These are phyloP conservation scores for Pampus argenteus DNA, from an alignment of 2,797 vertebrate genomes.

Conservation along the genomic window DNA sequence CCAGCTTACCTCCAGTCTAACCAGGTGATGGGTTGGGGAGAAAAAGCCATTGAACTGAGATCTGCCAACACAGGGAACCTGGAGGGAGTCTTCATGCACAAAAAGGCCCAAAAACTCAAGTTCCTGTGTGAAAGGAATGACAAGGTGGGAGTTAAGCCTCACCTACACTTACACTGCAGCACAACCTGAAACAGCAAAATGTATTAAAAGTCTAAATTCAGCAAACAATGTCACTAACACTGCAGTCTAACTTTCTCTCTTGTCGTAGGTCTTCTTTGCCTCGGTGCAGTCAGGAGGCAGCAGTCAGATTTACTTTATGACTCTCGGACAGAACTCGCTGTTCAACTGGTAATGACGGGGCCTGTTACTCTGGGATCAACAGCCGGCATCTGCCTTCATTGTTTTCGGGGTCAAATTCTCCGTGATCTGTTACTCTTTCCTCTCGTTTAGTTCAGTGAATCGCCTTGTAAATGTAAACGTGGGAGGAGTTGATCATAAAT, in stretches of 20 bases:
- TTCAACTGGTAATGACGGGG: slow-evolving; percentile 90
- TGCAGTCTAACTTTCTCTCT: slow-evolving; percentile 17
- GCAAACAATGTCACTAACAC: background rate
- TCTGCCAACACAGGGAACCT: slow-evolving; percentile 90
- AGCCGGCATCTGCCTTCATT: slow-evolving; percentile 18
- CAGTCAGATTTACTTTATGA: slow-evolving; percentile 99
- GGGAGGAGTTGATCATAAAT: background rate
- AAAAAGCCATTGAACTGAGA: slow-evolving; percentile 93
- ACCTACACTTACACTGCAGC: background rate
- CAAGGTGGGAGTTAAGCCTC: slow-evolving; percentile 85
- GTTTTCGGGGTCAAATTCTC: background rate
- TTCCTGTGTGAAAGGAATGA: slow-evolving; percentile 96
- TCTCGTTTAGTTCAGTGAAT: background rate
- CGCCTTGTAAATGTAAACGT: background rate
- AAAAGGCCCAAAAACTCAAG: slow-evolving; percentile 95
- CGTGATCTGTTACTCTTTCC: slow-evolving; percentile 1
- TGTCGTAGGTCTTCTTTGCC: slow-evolving; percentile 93
- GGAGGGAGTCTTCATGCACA: slow-evolving; percentile 96
- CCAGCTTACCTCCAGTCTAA: slow-evolving; percentile 94
- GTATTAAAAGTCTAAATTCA: background rate
- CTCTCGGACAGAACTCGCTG: slow-evolving; percentile 92
- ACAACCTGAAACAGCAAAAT: background rate
- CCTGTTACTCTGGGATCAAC: slow-evolving; percentile 36
- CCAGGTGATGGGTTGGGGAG: slow-evolving; percentile 96
- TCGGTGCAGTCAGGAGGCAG: slow-evolving; percentile 91